A percentile compares a stretch with the other conserved stretches of the same genome.
Conservation (phyloP, 2,113 vertebrate species). For the Calyptommatus sinebrachiatus region DNA sequence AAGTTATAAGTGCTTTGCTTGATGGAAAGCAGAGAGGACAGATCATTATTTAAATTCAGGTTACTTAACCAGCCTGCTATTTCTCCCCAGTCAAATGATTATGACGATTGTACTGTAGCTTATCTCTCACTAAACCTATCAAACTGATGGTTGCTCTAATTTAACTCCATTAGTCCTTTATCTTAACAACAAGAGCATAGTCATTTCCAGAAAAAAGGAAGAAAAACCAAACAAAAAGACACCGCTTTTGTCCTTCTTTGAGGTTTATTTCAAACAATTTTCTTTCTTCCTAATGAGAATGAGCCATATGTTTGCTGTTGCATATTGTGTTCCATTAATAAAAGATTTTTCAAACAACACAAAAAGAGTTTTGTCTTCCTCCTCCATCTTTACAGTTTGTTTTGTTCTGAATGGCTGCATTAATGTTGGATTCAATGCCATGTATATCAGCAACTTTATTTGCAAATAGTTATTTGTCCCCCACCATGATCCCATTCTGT, state of each 20-base stretch:
- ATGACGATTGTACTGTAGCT: conserved; percentile 31
- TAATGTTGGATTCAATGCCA: conserved; percentile 35
- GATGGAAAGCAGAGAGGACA: background rate
- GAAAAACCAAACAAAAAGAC: conserved; percentile 39
- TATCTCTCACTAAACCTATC: conserved; percentile 40
- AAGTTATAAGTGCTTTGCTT: background rate
- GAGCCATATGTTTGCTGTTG: conserved; percentile 61
- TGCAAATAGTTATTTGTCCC: conserved; percentile 12
- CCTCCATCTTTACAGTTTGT: conserved; percentile 39
- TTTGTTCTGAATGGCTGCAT: conserved; percentile 45
- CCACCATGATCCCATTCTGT: conserved; percentile 15
- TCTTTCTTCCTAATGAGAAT: conserved; percentile 65
- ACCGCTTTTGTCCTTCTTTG: conserved; percentile 61
- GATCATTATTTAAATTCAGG: background rate
- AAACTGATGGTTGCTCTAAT: conserved; percentile 56
- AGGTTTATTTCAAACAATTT: conserved; percentile 64
- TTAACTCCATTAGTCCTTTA: conserved; percentile 67
- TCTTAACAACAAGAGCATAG: conserved; percentile 59
- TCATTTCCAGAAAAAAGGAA: conserved; percentile 48
- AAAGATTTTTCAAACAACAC: conserved; percentile 61
- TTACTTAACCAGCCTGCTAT: conserved; percentile 27
- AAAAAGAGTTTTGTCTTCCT: conserved; percentile 32
- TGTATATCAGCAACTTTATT: background rate
- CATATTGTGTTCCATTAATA: conserved; percentile 63
- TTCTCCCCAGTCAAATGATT: background rate